Evolutionary conservation across 2,113 vertebrate species (phyloP).

Genomic region (Tyrannus savana): DNA sequence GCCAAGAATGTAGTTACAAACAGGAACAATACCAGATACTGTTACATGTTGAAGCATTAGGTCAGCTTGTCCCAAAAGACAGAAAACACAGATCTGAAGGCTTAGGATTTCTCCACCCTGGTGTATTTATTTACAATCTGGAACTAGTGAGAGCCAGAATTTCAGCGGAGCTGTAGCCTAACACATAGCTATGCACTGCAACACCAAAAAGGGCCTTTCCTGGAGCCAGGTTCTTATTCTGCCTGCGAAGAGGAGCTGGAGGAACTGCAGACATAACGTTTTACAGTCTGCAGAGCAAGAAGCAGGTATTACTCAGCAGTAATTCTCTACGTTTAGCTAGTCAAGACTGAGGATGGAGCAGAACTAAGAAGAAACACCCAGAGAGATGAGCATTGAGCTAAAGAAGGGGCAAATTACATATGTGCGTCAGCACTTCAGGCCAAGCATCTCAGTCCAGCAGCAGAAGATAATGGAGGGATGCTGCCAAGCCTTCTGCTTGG

Average conservation of each 20-base stretch:
- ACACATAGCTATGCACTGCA: not conserved
- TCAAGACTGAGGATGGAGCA: not conserved
- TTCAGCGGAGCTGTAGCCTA: not conserved
- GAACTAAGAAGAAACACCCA: not conserved
- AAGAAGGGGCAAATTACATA: conserved; percentile 37
- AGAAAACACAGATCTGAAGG: not conserved
- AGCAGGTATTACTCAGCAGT: conserved; percentile 41
- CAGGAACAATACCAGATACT: not conserved
- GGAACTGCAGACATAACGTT: not conserved
- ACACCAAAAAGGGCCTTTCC: not conserved
- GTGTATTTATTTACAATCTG: not conserved
- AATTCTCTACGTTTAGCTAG: not conserved
- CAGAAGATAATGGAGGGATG: conserved; percentile 55
- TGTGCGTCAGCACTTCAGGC: conserved; percentile 9
- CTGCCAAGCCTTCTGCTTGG: conserved; percentile 63
- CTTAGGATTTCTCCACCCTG: not conserved
- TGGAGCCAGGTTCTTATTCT: not conserved
- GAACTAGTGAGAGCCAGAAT: not conserved
- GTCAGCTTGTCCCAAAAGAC: not conserved
- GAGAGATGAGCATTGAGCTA: not conserved
- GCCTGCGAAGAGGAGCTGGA: not conserved
- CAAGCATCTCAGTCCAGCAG: not conserved
- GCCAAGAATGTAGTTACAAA: not conserved
- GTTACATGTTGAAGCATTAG: not conserved
- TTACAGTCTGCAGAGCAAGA: not conserved